A percentile compares a stretch with the other conserved stretches of the same genome.
These are phyloP conservation scores for Cebus imitator DNA, from an alignment of 2,113 vertebrate genomes.

Conservation along the genomic window DNA sequence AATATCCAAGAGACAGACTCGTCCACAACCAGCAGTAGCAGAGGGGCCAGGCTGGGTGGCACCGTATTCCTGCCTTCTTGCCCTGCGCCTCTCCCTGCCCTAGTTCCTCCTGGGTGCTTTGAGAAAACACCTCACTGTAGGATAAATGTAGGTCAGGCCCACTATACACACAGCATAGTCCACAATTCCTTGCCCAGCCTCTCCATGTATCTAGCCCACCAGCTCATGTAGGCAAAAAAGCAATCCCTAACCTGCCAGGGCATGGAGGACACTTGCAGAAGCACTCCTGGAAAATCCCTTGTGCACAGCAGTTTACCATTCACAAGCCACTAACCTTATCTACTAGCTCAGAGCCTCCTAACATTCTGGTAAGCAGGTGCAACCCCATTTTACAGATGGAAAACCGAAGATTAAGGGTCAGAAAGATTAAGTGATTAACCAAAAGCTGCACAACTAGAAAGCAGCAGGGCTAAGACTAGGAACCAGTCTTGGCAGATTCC, in stretches of 20 bases:
- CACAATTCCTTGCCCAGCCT: not conserved
- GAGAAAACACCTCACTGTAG: not conserved
- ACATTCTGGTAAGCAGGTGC: not conserved
- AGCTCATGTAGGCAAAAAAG: not conserved
- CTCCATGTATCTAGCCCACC: not conserved
- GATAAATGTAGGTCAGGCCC: not conserved
- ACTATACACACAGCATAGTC: not conserved
- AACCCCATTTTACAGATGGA: not conserved
- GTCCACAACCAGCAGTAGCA: not conserved
- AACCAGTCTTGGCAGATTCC: not conserved
- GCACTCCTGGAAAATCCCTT: not conserved
- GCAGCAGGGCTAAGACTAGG: not conserved
- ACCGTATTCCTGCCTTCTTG: not conserved
- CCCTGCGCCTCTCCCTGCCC: not conserved
- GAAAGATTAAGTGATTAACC: conserved; percentile 15
- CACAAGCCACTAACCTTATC: not conserved
- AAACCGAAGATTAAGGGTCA: conserved; percentile 16
- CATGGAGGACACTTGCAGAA: not conserved
- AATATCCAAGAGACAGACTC: not conserved
- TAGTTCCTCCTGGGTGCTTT: not conserved
- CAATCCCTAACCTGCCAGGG: not conserved
- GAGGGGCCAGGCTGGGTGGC: not conserved
- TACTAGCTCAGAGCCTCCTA: not conserved
- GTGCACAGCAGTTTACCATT: not conserved
- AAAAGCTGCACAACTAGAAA: conserved; percentile 25